Evolutionary conservation across 1,140 invertebrate species (phyloP).

Genomic region (Cryptotermes secundus): DNA sequence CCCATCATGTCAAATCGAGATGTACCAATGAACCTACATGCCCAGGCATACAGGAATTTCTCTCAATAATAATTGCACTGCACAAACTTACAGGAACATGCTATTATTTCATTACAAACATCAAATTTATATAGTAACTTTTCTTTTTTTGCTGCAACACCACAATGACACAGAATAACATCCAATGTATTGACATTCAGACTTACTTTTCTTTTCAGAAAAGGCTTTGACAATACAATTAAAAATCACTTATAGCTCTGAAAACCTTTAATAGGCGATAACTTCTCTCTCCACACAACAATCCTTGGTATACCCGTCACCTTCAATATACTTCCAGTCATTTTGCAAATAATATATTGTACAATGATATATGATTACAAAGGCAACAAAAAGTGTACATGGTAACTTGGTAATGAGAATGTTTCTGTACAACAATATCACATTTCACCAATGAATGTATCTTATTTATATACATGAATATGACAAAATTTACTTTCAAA

Average conservation of each 20-base stretch:
- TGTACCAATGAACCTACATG: neutral
- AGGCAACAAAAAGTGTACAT: slow-evolving; percentile 35
- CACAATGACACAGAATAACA: neutral
- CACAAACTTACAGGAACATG: slow-evolving; percentile 4
- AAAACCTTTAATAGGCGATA: neutral
- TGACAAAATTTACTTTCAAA: slow-evolving; percentile 30
- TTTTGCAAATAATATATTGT: slow-evolving; percentile 10
- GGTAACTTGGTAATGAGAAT: slow-evolving; percentile 37
- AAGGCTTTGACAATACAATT: slow-evolving; percentile 17
- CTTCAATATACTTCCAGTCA: neutral
- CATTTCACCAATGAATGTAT: slow-evolving; percentile 38
- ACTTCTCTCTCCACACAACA: neutral
- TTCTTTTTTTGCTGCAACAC: neutral
- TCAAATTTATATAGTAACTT: neutral
- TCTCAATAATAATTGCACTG: neutral
- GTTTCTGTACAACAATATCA: slow-evolving; percentile 36
- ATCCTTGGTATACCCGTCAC: neutral
- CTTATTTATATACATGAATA: slow-evolving; percentile 30
- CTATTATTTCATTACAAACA: slow-evolving; percentile 8
- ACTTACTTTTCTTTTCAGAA: slow-evolving; percentile 3
- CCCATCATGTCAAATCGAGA: neutral
- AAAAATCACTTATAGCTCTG: neutral
- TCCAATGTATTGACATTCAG: slow-evolving; percentile 9
- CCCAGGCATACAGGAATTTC: slow-evolving; percentile 4
- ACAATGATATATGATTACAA: slow-evolving; percentile 28